Base-by-base conservation (phyloP, 2,888 invertebrate genomes). In the Melieria omissa region DNA sequence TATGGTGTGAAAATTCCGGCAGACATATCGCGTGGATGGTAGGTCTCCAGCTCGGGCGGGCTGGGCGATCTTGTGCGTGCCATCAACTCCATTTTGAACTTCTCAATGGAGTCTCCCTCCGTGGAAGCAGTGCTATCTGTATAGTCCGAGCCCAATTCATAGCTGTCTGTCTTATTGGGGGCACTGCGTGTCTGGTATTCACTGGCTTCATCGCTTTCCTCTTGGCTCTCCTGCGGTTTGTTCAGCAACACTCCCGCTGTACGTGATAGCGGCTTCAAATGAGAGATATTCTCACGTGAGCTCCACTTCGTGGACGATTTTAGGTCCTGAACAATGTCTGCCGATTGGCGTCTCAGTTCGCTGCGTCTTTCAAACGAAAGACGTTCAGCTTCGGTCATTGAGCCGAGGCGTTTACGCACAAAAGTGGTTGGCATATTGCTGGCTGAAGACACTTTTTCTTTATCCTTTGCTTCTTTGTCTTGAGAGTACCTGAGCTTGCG, bases 51-150 rank as follows among this genome's bases (percentile, higher is more conserved):
- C 78, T 93, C 92, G 0, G 78, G 77, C 47, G 90, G 89, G 75
- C 83, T 86, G 16, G 83, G 81, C 12, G 85, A 84, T 7, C 80
- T 80, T 0, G 86, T 86, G n/a, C 86, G 80, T 0, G 86, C 84
- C 74, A 84, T 75, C 3, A 87, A 73, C 62, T 86, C 86, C 73
- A 83, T 83, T 78, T 87, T 87, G 63, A 87, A 87, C 71, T 86
- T 84, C 73, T 87, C 87, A 47, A 86, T 86, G 6, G 86, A 86
- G 73, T 87, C 86, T 60, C 83, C 83, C 85, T 29, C 80, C 5
- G 89, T 88, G 6, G 90, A 89, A 1, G 90, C 90, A 0, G 91
- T 91, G 80, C 91, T 91, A 41, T 90, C 91, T 0, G 91, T 91
- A 73, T 91, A 91, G 77, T 91, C 91, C 75, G 90, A 90, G 62